Evolutionary conservation across 1,140 invertebrate genomes (phyloP).

Genomic region (Rhagoletis zephyria): DNA sequence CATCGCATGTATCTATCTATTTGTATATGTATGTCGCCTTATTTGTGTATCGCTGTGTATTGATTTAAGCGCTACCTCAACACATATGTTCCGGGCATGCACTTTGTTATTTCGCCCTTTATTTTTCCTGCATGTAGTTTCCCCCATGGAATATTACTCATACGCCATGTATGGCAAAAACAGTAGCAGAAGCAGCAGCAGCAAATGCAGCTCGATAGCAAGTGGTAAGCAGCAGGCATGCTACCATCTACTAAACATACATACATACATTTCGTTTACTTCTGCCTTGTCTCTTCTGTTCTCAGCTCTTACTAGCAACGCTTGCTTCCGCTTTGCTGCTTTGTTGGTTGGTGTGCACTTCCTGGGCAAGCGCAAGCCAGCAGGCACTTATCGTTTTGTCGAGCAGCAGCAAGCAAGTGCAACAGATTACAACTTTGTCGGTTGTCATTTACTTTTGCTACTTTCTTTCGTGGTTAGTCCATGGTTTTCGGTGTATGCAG

Average conservation of each 20-base stretch:
- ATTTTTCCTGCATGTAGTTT: too few relatives aligned
- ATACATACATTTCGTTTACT: neutral
- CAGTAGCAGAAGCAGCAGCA: too few relatives aligned
- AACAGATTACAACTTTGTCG: slow-evolving; percentile 42
- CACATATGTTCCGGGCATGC: too few relatives aligned
- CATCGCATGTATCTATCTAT: too few relatives aligned
- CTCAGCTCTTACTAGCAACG: neutral
- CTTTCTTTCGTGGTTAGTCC: neutral
- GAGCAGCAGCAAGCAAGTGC: neutral
- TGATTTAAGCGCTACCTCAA: too few relatives aligned
- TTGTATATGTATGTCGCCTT: too few relatives aligned
- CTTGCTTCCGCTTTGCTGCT: slow-evolving; percentile 14
- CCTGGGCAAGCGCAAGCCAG: neutral
- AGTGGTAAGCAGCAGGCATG: neutral
- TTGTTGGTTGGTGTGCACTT: neutral
- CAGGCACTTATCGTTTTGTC: slow-evolving; percentile 21
- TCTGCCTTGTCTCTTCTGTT: neutral
- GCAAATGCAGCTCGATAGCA: neutral
- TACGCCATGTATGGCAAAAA: too few relatives aligned
- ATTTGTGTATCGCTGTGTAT: too few relatives aligned
- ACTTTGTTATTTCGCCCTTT: too few relatives aligned
- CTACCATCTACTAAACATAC: neutral
- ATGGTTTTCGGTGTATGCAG: neutral
- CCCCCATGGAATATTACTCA: too few relatives aligned
- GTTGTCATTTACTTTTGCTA: slow-evolving; percentile 39